These are phyloP conservation scores for Sphecodes monilicornis DNA, from an alignment of 2,888 invertebrate genomes.

Conservation along the genomic window DNA sequence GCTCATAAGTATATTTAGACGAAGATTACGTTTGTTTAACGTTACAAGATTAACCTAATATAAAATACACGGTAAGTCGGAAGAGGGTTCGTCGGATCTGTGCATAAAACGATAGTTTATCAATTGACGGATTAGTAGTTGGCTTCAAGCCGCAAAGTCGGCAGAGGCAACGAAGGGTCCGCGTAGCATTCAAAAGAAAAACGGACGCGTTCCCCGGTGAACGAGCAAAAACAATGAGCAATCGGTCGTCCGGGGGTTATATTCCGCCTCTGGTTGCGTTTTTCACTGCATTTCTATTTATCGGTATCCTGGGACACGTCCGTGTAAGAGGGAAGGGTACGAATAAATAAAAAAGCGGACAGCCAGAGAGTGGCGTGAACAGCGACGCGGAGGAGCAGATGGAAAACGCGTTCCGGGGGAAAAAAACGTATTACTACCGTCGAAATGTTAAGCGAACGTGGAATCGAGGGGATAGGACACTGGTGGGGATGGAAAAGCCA, in stretches of 20 bases:
- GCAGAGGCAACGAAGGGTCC: slow-evolving; percentile 4
- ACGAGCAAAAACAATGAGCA: slow-evolving; percentile 69
- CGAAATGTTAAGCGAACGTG: slow-evolving; percentile 57
- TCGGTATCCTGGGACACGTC: slow-evolving; percentile 57
- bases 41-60: not conserved
- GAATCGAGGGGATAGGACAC: not conserved
- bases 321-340: slow-evolving; percentile 38
- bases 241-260: slow-evolving; percentile 63
- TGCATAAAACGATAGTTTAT: slow-evolving; percentile 32
- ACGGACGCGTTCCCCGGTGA: slow-evolving; percentile 31
- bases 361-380: slow-evolving; percentile 14
- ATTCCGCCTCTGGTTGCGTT: slow-evolving; percentile 50
- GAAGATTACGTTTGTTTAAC: not conserved
- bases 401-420: not conserved
- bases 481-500: slow-evolving; percentile 44
- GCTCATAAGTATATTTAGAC: not conserved
- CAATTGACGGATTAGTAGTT: slow-evolving; percentile 25
- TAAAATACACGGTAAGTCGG: not conserved
- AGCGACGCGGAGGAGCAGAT: not conserved
- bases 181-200: slow-evolving; percentile 25
- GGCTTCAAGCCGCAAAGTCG: slow-evolving; percentile 1
- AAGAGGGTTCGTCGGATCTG: not conserved
- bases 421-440: slow-evolving; percentile 64
- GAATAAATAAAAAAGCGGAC: slow-evolving; percentile 28
- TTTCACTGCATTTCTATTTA: slow-evolving; percentile 68